Evolutionary conservation across 2,888 invertebrate species (phyloP).

Genomic region (Lingula anatina): DNA sequence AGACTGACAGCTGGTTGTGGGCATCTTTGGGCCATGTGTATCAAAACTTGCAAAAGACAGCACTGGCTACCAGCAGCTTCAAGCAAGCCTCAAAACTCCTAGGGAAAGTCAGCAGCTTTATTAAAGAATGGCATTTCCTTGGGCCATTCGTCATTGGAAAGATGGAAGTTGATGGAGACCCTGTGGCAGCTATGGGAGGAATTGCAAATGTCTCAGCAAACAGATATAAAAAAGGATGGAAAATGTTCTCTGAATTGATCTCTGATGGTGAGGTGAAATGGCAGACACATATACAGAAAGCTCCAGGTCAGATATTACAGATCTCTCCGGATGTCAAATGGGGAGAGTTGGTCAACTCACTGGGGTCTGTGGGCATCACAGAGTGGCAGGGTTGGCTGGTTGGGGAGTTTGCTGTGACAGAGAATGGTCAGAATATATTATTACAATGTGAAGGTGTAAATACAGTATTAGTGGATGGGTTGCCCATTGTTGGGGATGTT

Average conservation of each 20-base stretch:
- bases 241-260: slow-evolving; percentile 29
- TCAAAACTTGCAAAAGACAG: slow-evolving; percentile 6
- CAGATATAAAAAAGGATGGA: slow-evolving; percentile 19
- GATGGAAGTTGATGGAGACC: slow-evolving; percentile 44
- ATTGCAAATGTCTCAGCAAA: slow-evolving; percentile 27
- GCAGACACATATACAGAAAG: slow-evolving; percentile 23
- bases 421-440: slow-evolving; percentile 20
- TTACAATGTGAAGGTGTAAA: slow-evolving; percentile 38
- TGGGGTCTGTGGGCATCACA: slow-evolving; percentile 41
- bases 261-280: slow-evolving; percentile 28
- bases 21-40: slow-evolving; percentile 21
- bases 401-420: slow-evolving; percentile 37
- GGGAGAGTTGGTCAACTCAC: slow-evolving; percentile 40
- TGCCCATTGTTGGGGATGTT: slow-evolving; percentile 35
- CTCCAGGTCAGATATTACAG: slow-evolving; percentile 18
- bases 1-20: slow-evolving; percentile 23
- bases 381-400: slow-evolving; percentile 48
- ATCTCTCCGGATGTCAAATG: slow-evolving; percentile 32
- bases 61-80: slow-evolving; percentile 25
- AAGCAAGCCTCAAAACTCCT: slow-evolving; percentile 28
- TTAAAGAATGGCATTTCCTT: slow-evolving; percentile 37
- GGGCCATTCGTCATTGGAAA: slow-evolving; percentile 47
- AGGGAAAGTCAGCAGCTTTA: slow-evolving; percentile 22
- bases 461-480: slow-evolving; percentile 29
- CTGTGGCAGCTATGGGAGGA: slow-evolving; percentile 34